A percentile compares a stretch with the other conserved stretches of the same genome.
Evolutionary conservation across 2,113 vertebrate species (phyloP).

Genomic region (Sporophila hypoxantha): DNA sequence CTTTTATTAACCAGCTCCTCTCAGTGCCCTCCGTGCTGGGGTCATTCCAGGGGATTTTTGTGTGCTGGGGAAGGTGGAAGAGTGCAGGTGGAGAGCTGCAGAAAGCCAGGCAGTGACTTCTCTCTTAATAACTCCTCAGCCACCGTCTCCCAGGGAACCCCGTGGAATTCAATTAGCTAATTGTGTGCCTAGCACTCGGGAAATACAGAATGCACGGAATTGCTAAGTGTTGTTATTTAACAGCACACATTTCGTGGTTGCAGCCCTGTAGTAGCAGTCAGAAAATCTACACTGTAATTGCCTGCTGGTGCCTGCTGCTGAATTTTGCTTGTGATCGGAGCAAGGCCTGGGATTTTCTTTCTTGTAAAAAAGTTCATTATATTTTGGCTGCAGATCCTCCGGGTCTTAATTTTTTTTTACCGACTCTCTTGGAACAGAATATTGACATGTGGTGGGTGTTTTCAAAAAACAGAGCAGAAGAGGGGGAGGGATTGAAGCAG

Average conservation of each 20-base stretch:
- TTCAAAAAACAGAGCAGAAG: background rate
- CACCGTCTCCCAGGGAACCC: slow-evolving; percentile 51
- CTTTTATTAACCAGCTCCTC: background rate
- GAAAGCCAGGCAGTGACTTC: slow-evolving; percentile 18
- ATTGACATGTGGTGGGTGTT: background rate
- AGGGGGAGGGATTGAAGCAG: background rate
- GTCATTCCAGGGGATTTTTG: background rate
- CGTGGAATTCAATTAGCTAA: slow-evolving; percentile 64
- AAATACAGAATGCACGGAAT: slow-evolving; percentile 33
- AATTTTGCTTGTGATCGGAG: background rate
- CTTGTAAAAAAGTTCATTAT: slow-evolving; percentile 16
- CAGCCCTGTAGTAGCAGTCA: slow-evolving; percentile 17
- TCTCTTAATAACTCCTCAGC: slow-evolving; percentile 23
- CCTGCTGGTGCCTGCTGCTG: background rate
- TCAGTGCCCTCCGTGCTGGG: background rate
- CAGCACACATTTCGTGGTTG: background rate
- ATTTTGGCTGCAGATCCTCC: background rate
- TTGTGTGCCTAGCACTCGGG: slow-evolving; percentile 32
- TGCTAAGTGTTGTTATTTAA: slow-evolving; percentile 52
- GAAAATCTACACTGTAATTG: slow-evolving; percentile 4
- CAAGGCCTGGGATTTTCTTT: background rate
- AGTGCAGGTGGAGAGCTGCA: background rate
- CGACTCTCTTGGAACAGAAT: background rate
- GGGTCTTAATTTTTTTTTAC: background rate
- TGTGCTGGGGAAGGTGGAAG: background rate